Conservation (phyloP, 2,113 vertebrate genomes). For the Dipodomys spectabilis region DNA sequence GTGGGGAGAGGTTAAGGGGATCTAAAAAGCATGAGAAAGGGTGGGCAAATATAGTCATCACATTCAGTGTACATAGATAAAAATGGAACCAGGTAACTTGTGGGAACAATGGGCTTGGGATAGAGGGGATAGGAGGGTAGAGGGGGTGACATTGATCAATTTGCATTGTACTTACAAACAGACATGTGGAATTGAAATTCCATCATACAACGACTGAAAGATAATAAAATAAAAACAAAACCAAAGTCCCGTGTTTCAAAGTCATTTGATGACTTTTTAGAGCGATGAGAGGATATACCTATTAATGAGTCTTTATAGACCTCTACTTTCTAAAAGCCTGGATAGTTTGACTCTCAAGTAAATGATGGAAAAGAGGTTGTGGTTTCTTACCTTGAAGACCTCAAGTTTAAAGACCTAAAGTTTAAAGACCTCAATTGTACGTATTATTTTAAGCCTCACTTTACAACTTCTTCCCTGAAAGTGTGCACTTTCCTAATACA, state of each 20-base stretch:
- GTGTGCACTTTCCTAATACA: background rate
- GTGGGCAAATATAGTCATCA: no score
- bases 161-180: no score
- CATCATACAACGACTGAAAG: no score
- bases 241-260: background rate
- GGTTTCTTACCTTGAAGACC: background rate
- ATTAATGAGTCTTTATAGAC: constrained; percentile 27
- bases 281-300: background rate
- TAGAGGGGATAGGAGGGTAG: no score
- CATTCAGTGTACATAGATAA: no score
- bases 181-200: no score
- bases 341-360: constrained; percentile 1
- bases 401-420: constrained; percentile 23
- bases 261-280: constrained; percentile 38
- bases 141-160: no score
- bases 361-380: background rate
- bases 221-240: background rate
- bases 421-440: constrained; percentile 6
- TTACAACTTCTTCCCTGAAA: constrained; percentile 25
- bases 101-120: no score
- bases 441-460: background rate
- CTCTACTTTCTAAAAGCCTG: background rate
- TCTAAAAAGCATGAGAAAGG: no score
- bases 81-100: no score
- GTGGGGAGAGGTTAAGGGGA: no score